These are phyloP conservation scores for Perca schrenkii DNA, from an alignment of 2,113 vertebrate genomes.

Conservation along the genomic window DNA sequence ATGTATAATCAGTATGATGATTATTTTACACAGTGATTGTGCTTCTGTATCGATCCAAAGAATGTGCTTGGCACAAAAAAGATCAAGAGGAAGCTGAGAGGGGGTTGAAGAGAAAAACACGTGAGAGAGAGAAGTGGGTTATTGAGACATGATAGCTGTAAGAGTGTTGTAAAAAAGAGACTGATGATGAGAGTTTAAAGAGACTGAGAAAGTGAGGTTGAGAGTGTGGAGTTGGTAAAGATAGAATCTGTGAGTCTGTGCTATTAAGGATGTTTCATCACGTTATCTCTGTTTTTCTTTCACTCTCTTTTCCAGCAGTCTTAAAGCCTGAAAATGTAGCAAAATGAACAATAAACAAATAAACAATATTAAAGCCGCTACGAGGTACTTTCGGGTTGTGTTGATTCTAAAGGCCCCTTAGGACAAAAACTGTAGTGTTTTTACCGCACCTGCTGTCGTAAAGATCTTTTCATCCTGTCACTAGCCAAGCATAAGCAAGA, in stretches of 20 bases:
- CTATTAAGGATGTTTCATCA: conserved; percentile 38
- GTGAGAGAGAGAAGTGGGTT: conserved; percentile 5
- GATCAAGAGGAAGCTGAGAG: neutral
- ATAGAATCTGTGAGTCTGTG: conserved; percentile 12
- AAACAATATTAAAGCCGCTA: too few species aligned
- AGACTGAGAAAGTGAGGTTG: conserved; percentile 35
- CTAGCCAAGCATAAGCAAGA: too few species aligned
- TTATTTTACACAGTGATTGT: neutral
- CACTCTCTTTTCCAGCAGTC: conserved; percentile 15
- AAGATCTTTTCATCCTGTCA: too few species aligned
- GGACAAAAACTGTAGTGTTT: too few species aligned
- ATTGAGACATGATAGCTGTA: conserved; percentile 29
- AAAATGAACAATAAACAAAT: neutral
- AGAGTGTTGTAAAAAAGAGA: conserved; percentile 9
- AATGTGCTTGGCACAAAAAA: neutral
- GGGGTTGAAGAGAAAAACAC: conserved; percentile 28
- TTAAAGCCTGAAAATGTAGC: neutral
- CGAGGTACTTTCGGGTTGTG: too few species aligned
- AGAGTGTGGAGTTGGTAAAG: conserved; percentile 10
- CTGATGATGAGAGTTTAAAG: conserved; percentile 42
- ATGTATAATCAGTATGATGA: neutral
- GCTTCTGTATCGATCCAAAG: conserved; percentile 1
- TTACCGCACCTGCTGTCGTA: too few species aligned
- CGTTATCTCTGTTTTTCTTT: conserved; percentile 30
- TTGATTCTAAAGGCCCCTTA: too few species aligned